phyloP scores from a whole-genome alignment of 2,888 invertebrate species.

The Dolichomitus sp. region DNA sequence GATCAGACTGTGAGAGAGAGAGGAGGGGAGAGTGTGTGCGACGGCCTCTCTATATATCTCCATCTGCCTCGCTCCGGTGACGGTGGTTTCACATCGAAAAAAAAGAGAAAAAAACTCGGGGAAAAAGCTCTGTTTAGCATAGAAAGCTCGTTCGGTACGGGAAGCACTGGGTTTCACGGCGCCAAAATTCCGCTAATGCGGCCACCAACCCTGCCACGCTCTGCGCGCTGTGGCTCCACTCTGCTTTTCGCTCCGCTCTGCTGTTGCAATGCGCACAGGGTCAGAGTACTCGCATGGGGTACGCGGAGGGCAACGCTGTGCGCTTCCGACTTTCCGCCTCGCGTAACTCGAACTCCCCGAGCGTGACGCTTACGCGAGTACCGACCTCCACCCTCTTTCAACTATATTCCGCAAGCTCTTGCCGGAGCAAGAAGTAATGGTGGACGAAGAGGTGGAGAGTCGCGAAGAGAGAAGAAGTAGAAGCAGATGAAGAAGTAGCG shows the following conservation, averaged over 20 bases:
- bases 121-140: conserved; percentile 75
- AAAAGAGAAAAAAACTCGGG: conserved; percentile 44
- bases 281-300: conserved; percentile 19
- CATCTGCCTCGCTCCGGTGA: conserved; percentile 8
- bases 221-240: conserved; percentile 17
- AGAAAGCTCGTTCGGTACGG: conserved; percentile 72
- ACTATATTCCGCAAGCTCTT: conserved; percentile 32
- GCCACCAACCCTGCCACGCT: conserved; percentile 40
- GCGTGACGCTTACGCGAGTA: conserved; percentile 46
- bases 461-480: conserved; percentile 34
- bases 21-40: background rate
- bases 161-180: conserved; percentile 62
- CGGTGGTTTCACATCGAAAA: conserved; percentile 34
- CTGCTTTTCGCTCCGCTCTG: conserved; percentile 24
- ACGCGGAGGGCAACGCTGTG: conserved; percentile 1
- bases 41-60: conserved; percentile 4
- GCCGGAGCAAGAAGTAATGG: conserved; percentile 18
- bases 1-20: conserved; percentile 62
- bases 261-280: conserved; percentile 18
- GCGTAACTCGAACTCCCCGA: conserved; percentile 45
- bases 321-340: conserved; percentile 54
- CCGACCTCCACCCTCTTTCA: conserved; percentile 19
- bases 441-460: conserved; percentile 29
- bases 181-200: conserved; percentile 70
- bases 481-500: conserved; percentile 51